phyloP scores from a whole-genome alignment of 30 jellyfish, hydroid and myxozoan genomes.

The Aurelia sp. region DNA sequence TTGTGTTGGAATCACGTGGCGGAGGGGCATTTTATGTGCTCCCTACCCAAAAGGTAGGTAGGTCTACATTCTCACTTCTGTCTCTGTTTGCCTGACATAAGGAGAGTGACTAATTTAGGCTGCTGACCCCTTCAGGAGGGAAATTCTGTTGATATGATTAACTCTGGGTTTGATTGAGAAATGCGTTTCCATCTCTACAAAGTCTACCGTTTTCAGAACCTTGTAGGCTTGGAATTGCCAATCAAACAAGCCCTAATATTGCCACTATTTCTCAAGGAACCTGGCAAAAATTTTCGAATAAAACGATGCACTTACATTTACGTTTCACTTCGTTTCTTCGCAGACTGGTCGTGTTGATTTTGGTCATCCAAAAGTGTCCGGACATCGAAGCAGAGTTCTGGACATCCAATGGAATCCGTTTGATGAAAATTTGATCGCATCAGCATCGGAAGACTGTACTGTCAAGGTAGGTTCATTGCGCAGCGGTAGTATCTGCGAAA shows the following conservation, averaged over 20 bases:
- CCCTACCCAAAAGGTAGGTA: constrained; percentile 81
- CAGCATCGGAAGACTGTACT: constrained; percentile 89
- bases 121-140: too few species aligned
- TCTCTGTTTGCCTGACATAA: too few species aligned
- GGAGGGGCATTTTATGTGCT: constrained; percentile 84
- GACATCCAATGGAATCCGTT: constrained; percentile 90
- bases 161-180: too few species aligned
- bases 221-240: too few species aligned
- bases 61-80: background rate
- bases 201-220: too few species aligned
- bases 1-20: constrained; percentile 74
- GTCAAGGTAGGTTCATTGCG: constrained; percentile 58
- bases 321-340: background rate
- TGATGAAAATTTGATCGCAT: constrained; percentile 81
- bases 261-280: too few species aligned
- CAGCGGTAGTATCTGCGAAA: too few species aligned
- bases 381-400: constrained; percentile 73
- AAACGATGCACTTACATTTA: background rate
- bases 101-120: too few species aligned
- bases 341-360: constrained; percentile 85
- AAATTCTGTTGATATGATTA: too few species aligned
- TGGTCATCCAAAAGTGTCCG: constrained; percentile 69
- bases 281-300: too few species aligned
- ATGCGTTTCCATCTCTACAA: too few species aligned
- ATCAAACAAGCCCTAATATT: too few species aligned